phyloP scores from a whole-genome alignment of 1,140 invertebrate species.

The Eumeta japonica region DNA sequence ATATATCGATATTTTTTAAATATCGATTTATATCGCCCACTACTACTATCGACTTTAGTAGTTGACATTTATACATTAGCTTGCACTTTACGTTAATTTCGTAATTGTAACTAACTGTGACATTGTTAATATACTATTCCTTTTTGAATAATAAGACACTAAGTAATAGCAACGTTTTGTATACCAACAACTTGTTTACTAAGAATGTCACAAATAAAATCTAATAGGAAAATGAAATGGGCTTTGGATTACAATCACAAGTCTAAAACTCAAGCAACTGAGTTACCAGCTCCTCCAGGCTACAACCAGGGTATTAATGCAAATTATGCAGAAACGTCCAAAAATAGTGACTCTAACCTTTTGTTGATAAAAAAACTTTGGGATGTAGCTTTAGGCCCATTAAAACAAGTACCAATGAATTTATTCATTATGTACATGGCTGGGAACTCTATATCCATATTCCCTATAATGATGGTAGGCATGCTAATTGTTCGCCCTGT shows the following conservation, averaged over 20 bases:
- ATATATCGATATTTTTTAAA: no score
- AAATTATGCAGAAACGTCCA: slow-evolving; percentile 71
- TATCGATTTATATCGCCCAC: no score
- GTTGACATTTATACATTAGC: no score
- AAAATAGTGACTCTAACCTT: slow-evolving; percentile 77
- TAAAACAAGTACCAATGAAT: slow-evolving; percentile 98
- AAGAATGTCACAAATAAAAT: slow-evolving; percentile 44
- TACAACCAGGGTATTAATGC: slow-evolving; percentile 72
- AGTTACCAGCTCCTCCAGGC: slow-evolving; percentile 77
- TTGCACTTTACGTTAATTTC: no score
- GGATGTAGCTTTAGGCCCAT: slow-evolving; percentile 93
- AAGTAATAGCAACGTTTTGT: no score
- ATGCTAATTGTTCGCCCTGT: slow-evolving; percentile 96
- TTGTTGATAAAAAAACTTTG: slow-evolving; percentile 94
- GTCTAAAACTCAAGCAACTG: slow-evolving; percentile 31
- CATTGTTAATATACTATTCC: no score
- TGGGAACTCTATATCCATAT: slow-evolving; percentile 98
- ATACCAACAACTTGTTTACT: no score
- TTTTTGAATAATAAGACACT: no score
- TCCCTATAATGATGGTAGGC: slow-evolving; percentile 99
- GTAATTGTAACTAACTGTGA: no score
- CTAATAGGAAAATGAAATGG: slow-evolving; percentile 51
- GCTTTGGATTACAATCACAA: slow-evolving; percentile 44
- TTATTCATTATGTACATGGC: slow-evolving; percentile 99
- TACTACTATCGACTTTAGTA: no score